Percentiles rank a stretch among this genome's conserved stretches.
Evolutionary conservation across 1,140 invertebrate genomes (phyloP).

Genomic region (Orchestia grillus): DNA sequence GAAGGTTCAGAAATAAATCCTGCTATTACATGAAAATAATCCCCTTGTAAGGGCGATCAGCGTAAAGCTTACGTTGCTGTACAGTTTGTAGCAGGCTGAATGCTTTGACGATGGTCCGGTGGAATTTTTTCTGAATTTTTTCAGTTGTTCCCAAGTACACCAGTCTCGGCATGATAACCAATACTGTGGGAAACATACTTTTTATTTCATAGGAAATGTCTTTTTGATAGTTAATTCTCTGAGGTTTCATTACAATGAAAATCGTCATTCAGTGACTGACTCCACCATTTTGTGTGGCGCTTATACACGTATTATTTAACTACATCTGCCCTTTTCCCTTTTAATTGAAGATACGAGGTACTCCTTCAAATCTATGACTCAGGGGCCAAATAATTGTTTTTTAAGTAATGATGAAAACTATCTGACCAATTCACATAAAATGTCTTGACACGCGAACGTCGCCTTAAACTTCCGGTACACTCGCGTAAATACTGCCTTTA

Average conservation of each 20-base stretch:
- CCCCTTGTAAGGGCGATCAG: not conserved
- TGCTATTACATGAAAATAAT: conserved; percentile 12
- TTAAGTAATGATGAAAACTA: too few species aligned
- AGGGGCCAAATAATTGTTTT: too few species aligned
- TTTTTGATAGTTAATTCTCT: not conserved
- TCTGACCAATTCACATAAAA: too few species aligned
- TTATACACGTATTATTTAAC: too few species aligned
- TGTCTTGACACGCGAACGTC: too few species aligned
- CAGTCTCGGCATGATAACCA: not conserved
- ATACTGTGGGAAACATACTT: not conserved
- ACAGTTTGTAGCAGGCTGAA: not conserved
- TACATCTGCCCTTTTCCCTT: too few species aligned
- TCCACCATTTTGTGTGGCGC: too few species aligned
- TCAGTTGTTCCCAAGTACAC: not conserved
- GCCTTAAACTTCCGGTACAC: too few species aligned
- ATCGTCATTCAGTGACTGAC: too few species aligned
- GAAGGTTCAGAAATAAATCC: conserved; percentile 37
- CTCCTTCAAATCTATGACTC: too few species aligned
- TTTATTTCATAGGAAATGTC: not conserved
- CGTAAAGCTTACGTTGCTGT: not conserved
- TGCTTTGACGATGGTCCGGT: not conserved
- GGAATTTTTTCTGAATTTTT: not conserved
- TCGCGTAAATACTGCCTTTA: too few species aligned
- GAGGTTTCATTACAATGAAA: not conserved
- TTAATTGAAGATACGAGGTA: too few species aligned